Percentiles rank a stretch among this genome's conserved stretches.
Conservation (phyloP, 2,113 vertebrate genomes). For the Vireo altiloquus region DNA sequence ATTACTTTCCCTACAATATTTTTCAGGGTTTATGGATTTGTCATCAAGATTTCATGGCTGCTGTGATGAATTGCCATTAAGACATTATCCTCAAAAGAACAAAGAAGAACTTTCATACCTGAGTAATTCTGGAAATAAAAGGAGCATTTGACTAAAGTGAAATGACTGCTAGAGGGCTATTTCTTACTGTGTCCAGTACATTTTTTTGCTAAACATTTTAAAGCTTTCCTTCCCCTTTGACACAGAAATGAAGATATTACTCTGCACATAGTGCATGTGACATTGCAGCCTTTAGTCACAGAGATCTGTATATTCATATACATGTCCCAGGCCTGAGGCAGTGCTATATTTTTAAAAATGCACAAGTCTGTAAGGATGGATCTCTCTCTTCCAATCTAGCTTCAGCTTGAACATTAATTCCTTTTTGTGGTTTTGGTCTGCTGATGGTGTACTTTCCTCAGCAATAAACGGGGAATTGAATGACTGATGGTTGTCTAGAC, state of each 20-base stretch:
- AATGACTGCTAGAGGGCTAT: background rate
- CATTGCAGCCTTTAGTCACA: fast-evolving
- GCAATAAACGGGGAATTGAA: background rate
- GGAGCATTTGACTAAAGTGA: background rate
- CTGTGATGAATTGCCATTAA: slow-evolving; percentile 26
- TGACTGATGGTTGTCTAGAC: background rate
- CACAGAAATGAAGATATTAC: background rate
- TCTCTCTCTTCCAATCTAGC: background rate
- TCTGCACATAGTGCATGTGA: background rate
- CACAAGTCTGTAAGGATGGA: background rate
- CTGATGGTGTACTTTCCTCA: background rate
- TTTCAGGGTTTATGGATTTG: slow-evolving; percentile 21
- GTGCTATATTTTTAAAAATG: background rate
- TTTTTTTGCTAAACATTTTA: background rate
- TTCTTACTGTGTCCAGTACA: background rate
- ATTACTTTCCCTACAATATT: slow-evolving; percentile 27
- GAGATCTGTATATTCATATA: background rate
- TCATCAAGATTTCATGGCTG: slow-evolving; percentile 43
- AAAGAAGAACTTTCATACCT: slow-evolving; percentile 1
- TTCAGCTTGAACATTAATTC: background rate
- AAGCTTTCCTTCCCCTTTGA: background rate
- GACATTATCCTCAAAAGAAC: background rate
- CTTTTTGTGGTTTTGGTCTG: background rate
- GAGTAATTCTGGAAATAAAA: background rate
- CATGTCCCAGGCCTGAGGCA: background rate